A percentile compares a stretch with the other conserved stretches of the same genome.
phyloP scores from a whole-genome alignment of 1,140 invertebrate genomes.

The Trichogramma pretiosum region DNA sequence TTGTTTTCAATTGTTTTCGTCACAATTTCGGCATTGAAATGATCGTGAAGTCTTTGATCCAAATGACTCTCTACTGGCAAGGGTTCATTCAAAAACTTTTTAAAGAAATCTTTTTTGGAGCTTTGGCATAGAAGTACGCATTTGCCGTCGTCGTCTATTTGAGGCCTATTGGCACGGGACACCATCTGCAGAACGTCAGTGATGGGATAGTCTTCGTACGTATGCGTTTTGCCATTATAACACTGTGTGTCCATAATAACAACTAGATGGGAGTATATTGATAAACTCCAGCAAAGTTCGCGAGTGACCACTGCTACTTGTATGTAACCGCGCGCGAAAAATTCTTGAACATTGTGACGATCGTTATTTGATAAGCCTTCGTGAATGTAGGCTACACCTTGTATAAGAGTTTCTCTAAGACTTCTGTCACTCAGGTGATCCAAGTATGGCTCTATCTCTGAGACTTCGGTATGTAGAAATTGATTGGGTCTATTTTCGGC shows the following conservation, averaged over 20 bases:
- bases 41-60: slow-evolving; percentile 95
- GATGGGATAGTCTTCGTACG: slow-evolving; percentile 96
- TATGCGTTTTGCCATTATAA: slow-evolving; percentile 90
- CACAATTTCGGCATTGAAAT: slow-evolving; percentile 99
- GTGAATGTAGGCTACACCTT: slow-evolving; percentile 96
- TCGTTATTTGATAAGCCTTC: slow-evolving; percentile 83
- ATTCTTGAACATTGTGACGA: slow-evolving; percentile 79
- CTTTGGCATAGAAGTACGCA: slow-evolving; percentile 95
- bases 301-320: slow-evolving; percentile 87
- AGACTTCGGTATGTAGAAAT: slow-evolving; percentile 83
- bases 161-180: slow-evolving; percentile 80
- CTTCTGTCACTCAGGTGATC: slow-evolving; percentile 82
- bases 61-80: slow-evolving; percentile 95
- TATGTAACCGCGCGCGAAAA: slow-evolving; percentile 88
- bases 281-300: slow-evolving; percentile 86
- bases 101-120: slow-evolving; percentile 98
- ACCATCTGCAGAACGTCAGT: slow-evolving; percentile 98
- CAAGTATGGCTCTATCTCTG: slow-evolving; percentile 80
- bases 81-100: slow-evolving; percentile 96
- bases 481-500: slow-evolving; percentile 75
- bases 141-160: slow-evolving; percentile 88
- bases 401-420: slow-evolving; percentile 73
- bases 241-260: slow-evolving; percentile 96
- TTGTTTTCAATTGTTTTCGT: slow-evolving; percentile 99
- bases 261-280: slow-evolving; percentile 81